phyloP scores from a whole-genome alignment of 2,113 vertebrate species.

The Pedetes capensis region DNA sequence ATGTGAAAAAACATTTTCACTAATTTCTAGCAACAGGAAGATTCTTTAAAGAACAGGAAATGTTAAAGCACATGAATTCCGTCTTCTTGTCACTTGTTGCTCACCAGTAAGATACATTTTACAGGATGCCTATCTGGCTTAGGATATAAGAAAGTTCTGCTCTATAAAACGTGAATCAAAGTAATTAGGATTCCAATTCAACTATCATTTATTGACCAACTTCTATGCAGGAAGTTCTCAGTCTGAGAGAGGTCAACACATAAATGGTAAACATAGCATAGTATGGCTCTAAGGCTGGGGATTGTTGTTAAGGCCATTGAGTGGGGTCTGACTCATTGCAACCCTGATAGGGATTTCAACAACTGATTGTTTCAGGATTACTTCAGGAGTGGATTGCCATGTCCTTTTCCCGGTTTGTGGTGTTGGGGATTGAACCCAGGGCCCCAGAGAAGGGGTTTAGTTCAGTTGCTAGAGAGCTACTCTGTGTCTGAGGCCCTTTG shows the following conservation, averaged over 20 bases:
- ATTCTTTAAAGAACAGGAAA: neutral
- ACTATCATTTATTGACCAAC: neutral
- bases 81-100: neutral
- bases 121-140: neutral
- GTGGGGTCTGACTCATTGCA: no score
- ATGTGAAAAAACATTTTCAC: neutral
- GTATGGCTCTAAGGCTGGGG: no score
- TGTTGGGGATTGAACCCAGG: no score
- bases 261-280: neutral
- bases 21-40: neutral
- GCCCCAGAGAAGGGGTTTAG: no score
- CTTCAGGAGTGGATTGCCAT: no score
- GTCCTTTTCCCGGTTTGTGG: no score
- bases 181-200: constrained; percentile 31
- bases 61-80: neutral
- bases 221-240: neutral
- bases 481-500: no score
- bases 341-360: no score
- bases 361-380: no score
- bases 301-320: no score
- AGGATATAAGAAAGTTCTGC: neutral
- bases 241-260: neutral
- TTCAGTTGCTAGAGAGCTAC: no score
- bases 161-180: neutral
- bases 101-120: neutral